phyloP scores from a whole-genome alignment of 1,140 invertebrate species.

The Heliothis subflexa region DNA sequence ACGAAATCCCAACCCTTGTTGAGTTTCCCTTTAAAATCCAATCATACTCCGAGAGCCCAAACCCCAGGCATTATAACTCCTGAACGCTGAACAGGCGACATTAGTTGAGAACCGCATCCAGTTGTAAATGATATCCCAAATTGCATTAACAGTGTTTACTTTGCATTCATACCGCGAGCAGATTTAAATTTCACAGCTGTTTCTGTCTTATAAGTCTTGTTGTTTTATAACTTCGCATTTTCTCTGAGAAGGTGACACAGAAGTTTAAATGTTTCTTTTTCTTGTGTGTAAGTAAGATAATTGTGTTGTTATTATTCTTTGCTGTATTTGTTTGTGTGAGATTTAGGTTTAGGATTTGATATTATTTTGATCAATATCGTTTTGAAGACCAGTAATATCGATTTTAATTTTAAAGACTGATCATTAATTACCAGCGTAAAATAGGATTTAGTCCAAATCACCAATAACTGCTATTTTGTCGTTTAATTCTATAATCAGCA shows the following conservation, averaged over 20 bases:
- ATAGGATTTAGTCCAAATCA: no score
- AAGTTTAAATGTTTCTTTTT: slow-evolving; percentile 26
- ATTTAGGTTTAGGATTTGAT: background rate
- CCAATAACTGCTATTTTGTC: no score
- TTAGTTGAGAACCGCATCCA: slow-evolving; percentile 29
- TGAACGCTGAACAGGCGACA: background rate
- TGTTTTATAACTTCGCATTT: slow-evolving; percentile 34
- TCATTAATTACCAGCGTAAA: no score
- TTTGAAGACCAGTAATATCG: no score
- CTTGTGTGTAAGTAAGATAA: background rate
- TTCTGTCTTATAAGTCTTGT: slow-evolving; percentile 35
- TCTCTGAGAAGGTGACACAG: slow-evolving; percentile 17
- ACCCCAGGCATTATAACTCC: slow-evolving; percentile 16
- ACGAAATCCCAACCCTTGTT: background rate
- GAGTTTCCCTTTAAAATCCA: slow-evolving; percentile 25
- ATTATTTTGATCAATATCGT: no score
- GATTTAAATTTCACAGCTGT: slow-evolving; percentile 43
- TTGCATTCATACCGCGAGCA: slow-evolving; percentile 59
- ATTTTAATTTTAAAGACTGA: no score
- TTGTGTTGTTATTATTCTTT: background rate
- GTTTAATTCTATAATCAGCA: no score
- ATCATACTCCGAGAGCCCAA: background rate
- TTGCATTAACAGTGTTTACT: slow-evolving; percentile 63
- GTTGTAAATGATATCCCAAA: slow-evolving; percentile 64
- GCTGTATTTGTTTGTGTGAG: background rate